Conservation (phyloP, 2,888 invertebrate genomes). For the Morpho achilles region DNA sequence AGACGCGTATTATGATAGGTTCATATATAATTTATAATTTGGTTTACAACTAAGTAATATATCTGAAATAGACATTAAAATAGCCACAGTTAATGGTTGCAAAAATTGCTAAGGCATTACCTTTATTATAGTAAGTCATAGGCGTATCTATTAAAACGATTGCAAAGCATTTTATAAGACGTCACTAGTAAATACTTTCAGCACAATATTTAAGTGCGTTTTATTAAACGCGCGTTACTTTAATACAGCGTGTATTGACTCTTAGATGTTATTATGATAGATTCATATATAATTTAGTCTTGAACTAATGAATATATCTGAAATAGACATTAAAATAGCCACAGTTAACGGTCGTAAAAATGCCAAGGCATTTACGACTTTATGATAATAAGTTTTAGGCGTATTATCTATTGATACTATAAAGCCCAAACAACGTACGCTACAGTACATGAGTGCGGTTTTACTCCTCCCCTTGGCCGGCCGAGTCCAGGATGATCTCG, state of each 20-base stretch:
- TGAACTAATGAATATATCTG: not conserved
- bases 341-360: not conserved
- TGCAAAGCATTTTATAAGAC: no score
- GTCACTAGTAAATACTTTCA: no score
- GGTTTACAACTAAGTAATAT: not conserved
- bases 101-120: not conserved
- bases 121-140: not conserved
- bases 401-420: conserved; percentile 2
- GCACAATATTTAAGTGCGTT: no score
- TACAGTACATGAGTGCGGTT: conserved; percentile 1
- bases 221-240: no score
- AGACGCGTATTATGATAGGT: no score
- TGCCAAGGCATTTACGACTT: not conserved
- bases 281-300: not conserved
- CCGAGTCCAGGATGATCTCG: conserved; percentile 88
- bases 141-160: not conserved
- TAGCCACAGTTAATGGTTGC: not conserved
- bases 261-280: not conserved
- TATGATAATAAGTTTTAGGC: conserved; percentile 1
- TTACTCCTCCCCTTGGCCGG: conserved; percentile 64
- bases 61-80: not conserved
- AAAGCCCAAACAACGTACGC: conserved; percentile 11
- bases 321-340: not conserved
- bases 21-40: no score
- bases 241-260: no score